phyloP scores from a whole-genome alignment of 2,113 vertebrate genomes.

The Rhabdornis inornatus region DNA sequence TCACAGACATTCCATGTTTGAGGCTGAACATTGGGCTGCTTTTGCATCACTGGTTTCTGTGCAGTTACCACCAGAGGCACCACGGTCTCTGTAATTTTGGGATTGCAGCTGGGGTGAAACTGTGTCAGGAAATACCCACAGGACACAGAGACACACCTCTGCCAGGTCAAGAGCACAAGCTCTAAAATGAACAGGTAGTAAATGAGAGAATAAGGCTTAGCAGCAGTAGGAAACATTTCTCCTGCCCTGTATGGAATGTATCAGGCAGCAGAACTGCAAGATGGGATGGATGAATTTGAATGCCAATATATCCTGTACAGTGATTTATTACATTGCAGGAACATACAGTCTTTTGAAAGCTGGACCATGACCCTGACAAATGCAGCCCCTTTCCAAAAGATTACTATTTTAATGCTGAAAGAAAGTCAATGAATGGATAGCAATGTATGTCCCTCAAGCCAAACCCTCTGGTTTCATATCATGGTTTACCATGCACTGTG shows the following conservation, averaged over 20 bases:
- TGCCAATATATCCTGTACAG: not conserved
- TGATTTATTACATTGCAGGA: not conserved
- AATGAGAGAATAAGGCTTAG: not conserved
- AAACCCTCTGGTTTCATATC: not conserved
- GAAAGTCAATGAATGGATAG: not conserved
- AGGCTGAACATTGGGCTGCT: not conserved
- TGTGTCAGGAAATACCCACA: not conserved
- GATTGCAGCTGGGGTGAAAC: not conserved
- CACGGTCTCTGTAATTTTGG: fast-evolving
- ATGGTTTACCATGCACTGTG: not conserved
- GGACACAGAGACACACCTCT: not conserved
- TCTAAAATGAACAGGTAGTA: not conserved
- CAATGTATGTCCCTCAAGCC: not conserved
- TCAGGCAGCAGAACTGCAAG: not conserved
- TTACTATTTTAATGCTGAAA: not conserved
- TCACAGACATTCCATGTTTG: not conserved
- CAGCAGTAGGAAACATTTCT: not conserved
- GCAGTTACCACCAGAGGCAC: not conserved
- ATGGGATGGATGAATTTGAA: not conserved
- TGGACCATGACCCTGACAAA: not conserved
- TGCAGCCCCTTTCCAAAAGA: not conserved
- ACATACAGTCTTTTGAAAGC: not conserved
- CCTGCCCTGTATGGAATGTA: not conserved
- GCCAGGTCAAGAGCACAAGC: not conserved
- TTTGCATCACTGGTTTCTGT: not conserved